Evolutionary conservation across 2,113 vertebrate genomes (phyloP), one percentile per base, ranked within the genome.

Genomic region (Corynorhinus townsendii): DNA sequence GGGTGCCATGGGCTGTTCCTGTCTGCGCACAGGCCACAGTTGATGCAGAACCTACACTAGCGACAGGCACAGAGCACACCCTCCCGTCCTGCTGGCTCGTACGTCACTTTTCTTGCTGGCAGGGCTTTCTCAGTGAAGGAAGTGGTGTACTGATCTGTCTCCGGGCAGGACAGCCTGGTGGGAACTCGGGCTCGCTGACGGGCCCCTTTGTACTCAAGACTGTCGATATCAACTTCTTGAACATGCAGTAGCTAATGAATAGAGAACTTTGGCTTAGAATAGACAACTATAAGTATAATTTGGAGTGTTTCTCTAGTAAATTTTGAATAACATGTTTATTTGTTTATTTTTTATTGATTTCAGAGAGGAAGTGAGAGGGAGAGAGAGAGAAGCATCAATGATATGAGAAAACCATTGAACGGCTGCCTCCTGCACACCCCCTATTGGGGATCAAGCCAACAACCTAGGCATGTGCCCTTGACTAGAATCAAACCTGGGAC

Each of bases 1-100:
- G 8, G 0, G 10, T 19, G 6, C 72, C 5, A 0, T 4, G 8
- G 24, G 2, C 24, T 19, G 7, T 7, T 16, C 7, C 26, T 0
- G 11, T 12, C 73, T 4, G 8, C 6, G 1, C n/a, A 1, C 6
- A 1, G n/a, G 24, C 68, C n/a, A 0, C 43, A 6, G 86, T 20
- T 56, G 30, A 2, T 6, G 0, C 1, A 52, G 40, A 2, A 3
- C 85, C 5, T 0, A 0, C 9, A 11, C 7, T 15, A 2, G 73
- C 24, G 5, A 0, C 20, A 1, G 30, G 6, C 14, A 0, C 19
- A 10, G 24, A 33, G 73, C 86, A 6, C 7, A 0, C 7, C 30
- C 52, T 14, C 43, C 40, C 1, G 19, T 17, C 43, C 26, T 4
- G 26, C 33, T 10, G 30, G 14, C 54, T 38, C 3, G 40, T 35